Base-by-base conservation (phyloP, 2,888 invertebrate species). In the Volucella inanis region DNA sequence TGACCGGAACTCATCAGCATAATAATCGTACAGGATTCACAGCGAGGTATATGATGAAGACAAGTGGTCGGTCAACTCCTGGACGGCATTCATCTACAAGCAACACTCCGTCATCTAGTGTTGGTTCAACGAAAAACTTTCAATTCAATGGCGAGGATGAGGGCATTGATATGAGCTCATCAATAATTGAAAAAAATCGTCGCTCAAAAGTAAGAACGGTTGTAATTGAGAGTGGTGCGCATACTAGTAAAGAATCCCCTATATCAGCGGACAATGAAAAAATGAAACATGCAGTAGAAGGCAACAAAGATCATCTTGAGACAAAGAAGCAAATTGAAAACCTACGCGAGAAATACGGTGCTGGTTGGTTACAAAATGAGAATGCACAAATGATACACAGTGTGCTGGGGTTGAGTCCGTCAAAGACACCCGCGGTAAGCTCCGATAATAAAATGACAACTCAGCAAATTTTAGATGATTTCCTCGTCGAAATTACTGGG, bases 311-410 rank as follows among this genome's bases (percentile, higher is more conserved):
- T 68, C 94, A 94, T 89, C 90, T 94, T 77, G 93, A 94, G 88
- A 94, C 93, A 0, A 94, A 94, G 87, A 93, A 93, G 86, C 93
- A 94, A 89, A 93, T 95, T 77, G 93, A 94, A 87, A 92, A 92
- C 22, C 88, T 95, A 15, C 91, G 94, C 12, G 90, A 93, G 82
- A 93, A 93, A 87, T 94, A 93, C 89, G 95, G 95, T 11, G 93
- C 93, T 87, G 93, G 93, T 65, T 95, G 95, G 95, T 88, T 95
- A 41, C 93, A 93, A 76, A 92, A 92, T 62, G 92, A 93, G 62
- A 93, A 93, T 67, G 93, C 93, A 0, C 92, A 93, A 43, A 89
- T 91, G 55, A 93, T 94, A 57, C 93, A 94, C 88, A 93, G 93
- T 88, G 93, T 93, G 41, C 91, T 94, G 88, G 94, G 94, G 14